Conservation (phyloP, 1,140 invertebrate species). For the Kradibia gibbosae region DNA sequence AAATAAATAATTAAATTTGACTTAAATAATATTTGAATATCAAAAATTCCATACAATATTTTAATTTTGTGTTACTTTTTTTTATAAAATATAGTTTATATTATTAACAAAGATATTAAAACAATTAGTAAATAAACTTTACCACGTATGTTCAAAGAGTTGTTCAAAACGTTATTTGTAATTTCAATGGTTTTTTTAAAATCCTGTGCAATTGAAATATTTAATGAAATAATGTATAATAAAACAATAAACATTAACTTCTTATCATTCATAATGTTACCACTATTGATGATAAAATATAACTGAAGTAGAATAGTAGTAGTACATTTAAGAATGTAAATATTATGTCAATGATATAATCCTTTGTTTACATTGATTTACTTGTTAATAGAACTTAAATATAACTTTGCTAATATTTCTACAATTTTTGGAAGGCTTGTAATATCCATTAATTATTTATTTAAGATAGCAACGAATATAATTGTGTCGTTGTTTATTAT, state of each 20-base stretch:
- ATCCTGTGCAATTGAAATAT: conserved; percentile 23
- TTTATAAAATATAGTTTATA: conserved; percentile 26
- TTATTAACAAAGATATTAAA: conserved; percentile 16
- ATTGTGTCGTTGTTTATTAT: conserved; percentile 33
- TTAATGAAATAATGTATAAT: conserved; percentile 41
- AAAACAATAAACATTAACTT: conserved; percentile 40
- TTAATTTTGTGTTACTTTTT: background rate
- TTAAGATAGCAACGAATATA: conserved; percentile 29
- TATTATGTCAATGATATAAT: conserved; percentile 4
- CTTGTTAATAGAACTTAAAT: background rate
- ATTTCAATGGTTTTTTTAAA: conserved; percentile 40
- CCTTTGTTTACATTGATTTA: conserved; percentile 53
- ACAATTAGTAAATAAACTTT: conserved; percentile 13
- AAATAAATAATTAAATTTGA: background rate
- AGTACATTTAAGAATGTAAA: background rate
- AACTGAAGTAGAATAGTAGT: conserved; percentile 6
- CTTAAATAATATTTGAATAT: no score
- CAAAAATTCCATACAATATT: conserved; percentile 2
- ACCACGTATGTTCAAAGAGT: conserved; percentile 50
- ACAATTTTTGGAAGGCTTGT: background rate
- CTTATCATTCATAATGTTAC: conserved; percentile 4
- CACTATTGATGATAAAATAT: conserved; percentile 25
- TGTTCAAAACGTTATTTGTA: conserved; percentile 52
- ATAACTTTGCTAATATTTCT: conserved; percentile 9
- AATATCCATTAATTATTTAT: conserved; percentile 25